Conservation (phyloP, 1,140 invertebrate species). For the Sarcophaga bullata region DNA sequence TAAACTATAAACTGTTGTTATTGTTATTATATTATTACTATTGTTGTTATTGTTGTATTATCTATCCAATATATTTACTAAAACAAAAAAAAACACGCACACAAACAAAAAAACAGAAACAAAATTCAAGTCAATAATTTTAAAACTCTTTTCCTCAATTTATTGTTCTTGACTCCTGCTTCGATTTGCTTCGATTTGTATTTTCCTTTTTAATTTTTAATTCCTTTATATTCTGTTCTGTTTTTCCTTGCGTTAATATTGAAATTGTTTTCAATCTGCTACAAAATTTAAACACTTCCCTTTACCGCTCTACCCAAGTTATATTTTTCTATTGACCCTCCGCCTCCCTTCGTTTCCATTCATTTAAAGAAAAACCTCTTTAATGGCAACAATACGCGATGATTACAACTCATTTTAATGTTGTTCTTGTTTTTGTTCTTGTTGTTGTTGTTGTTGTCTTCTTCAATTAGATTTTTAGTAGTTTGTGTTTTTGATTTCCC, state of each 20-base stretch:
- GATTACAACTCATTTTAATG: not conserved
- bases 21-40: not conserved
- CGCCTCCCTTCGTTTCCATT: not conserved
- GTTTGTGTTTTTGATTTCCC: not conserved
- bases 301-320: not conserved
- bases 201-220: slow-evolving; percentile 1
- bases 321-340: not conserved
- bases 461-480: not conserved
- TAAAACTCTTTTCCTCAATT: not conserved
- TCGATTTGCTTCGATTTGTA: slow-evolving; percentile 12
- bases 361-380: no score
- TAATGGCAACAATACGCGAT: not conserved
- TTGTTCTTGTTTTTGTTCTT: not conserved
- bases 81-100: no score
- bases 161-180: not conserved
- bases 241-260: no score
- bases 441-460: not conserved
- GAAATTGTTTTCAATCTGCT: not conserved
- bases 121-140: no score
- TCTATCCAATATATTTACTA: not conserved
- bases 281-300: not conserved
- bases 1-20: not conserved
- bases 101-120: not conserved
- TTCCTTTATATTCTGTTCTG: no score
- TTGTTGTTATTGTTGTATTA: slow-evolving; percentile 15